Conservation (phyloP, 1,140 invertebrate genomes). For the Vanessa tameamea region DNA sequence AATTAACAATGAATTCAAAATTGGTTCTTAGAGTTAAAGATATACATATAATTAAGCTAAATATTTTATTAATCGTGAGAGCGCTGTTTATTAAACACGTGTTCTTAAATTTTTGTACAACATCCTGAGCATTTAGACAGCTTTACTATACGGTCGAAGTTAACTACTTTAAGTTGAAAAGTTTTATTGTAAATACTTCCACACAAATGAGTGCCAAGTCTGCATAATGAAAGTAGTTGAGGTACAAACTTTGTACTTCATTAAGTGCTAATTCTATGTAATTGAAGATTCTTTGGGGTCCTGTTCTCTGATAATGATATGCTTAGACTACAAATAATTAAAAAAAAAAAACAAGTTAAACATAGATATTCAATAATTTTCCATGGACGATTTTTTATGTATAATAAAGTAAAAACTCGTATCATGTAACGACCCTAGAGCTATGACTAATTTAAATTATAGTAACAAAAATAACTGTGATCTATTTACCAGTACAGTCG, state of each 20-base stretch:
- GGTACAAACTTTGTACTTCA: slow-evolving; percentile 51
- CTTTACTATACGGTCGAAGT: slow-evolving; percentile 33
- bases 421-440: background rate
- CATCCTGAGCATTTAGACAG: slow-evolving; percentile 24
- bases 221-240: slow-evolving; percentile 51
- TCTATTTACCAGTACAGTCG: too few relatives aligned
- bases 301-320: slow-evolving; percentile 21
- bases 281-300: slow-evolving; percentile 46
- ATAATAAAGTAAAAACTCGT: background rate
- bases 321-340: background rate
- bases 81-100: slow-evolving; percentile 2
- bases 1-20: too few relatives aligned
- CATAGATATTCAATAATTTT: background rate
- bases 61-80: background rate
- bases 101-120: slow-evolving; percentile 19
- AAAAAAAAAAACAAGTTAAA: background rate
- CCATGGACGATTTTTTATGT: too few relatives aligned
- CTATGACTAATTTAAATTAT: too few relatives aligned
- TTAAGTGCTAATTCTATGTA: slow-evolving; percentile 49
- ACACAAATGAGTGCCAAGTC: slow-evolving; percentile 51
- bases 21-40: too few relatives aligned
- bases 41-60: too few relatives aligned
- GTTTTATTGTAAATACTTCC: slow-evolving; percentile 56
- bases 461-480: too few relatives aligned
- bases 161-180: slow-evolving; percentile 47